Percentiles rank a stretch among this genome's conserved stretches.
Evolutionary conservation across 64 coral and sea anemone genomes (phyloP).

Genomic region (Porites lutea): DNA sequence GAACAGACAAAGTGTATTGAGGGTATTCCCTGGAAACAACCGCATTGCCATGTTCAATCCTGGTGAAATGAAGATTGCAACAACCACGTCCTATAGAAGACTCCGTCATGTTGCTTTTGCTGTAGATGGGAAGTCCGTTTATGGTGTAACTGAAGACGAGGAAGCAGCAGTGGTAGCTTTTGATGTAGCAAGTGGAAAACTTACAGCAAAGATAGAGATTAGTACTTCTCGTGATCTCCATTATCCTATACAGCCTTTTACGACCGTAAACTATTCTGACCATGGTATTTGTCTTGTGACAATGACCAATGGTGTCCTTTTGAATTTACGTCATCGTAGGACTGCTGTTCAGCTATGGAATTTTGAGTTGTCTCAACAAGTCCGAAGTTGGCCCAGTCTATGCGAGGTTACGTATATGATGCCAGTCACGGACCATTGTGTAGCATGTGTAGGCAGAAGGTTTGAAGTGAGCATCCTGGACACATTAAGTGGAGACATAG

Average conservation of each 20-base stretch:
- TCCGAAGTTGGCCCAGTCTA: not conserved
- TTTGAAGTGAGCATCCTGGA: not conserved
- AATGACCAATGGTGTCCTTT: not conserved
- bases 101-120: not conserved
- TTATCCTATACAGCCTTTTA: not conserved
- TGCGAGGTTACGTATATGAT: not conserved
- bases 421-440: slow-evolving; percentile 1
- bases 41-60: not conserved
- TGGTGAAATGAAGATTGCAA: not conserved
- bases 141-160: not conserved
- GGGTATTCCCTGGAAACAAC: not conserved
- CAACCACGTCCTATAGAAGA: not conserved
- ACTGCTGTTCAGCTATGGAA: not conserved
- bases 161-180: not conserved
- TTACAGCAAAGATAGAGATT: not conserved
- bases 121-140: not conserved
- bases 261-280: too few species aligned
- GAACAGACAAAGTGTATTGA: not conserved
- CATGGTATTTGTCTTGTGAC: not conserved
- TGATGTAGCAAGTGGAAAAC: not conserved
- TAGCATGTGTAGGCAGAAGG: not conserved
- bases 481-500: not conserved
- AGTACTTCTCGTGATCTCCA: too few species aligned
- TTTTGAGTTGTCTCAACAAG: not conserved
- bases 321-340: not conserved